Conservation (phyloP, 2,113 vertebrate species). For the Anolis carolinensis region DNA sequence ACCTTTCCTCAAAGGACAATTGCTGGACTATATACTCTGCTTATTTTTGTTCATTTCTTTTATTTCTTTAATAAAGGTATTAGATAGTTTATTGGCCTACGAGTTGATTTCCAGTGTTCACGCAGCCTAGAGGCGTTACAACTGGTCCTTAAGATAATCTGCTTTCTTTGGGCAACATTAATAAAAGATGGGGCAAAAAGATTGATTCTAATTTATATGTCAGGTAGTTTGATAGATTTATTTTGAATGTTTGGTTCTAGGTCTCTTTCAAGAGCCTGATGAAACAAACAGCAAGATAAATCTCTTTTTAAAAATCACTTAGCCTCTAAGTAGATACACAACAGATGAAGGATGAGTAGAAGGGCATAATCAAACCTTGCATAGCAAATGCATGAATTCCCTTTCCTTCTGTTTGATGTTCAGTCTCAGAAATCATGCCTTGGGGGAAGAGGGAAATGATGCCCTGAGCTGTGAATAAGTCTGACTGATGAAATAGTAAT, state of each 20-base stretch:
- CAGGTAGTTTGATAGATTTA: background rate
- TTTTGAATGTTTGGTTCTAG: background rate
- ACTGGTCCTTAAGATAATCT: too few relatives aligned
- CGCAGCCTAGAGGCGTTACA: too few relatives aligned
- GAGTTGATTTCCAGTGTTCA: too few relatives aligned
- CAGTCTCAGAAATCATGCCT: background rate
- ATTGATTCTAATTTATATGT: slow-evolving; percentile 2
- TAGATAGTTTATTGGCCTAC: too few relatives aligned
- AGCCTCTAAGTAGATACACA: slow-evolving; percentile 10
- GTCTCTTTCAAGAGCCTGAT: background rate
- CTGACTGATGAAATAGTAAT: background rate
- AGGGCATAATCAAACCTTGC: background rate
- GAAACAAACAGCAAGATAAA: slow-evolving; percentile 7
- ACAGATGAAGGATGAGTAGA: background rate
- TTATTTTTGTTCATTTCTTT: too few relatives aligned
- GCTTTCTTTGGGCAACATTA: background rate
- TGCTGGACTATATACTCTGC: too few relatives aligned
- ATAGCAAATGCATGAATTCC: slow-evolving; percentile 2
- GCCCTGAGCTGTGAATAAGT: background rate
- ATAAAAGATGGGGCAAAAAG: background rate
- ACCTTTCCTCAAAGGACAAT: too few relatives aligned
- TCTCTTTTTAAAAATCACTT: slow-evolving; percentile 2
- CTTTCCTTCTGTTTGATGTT: slow-evolving; percentile 24
- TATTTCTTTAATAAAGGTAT: too few relatives aligned
- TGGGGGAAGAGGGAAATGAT: background rate